phyloP scores from a whole-genome alignment of 2,888 invertebrate species.

The Drosophila trichaetosa region DNA sequence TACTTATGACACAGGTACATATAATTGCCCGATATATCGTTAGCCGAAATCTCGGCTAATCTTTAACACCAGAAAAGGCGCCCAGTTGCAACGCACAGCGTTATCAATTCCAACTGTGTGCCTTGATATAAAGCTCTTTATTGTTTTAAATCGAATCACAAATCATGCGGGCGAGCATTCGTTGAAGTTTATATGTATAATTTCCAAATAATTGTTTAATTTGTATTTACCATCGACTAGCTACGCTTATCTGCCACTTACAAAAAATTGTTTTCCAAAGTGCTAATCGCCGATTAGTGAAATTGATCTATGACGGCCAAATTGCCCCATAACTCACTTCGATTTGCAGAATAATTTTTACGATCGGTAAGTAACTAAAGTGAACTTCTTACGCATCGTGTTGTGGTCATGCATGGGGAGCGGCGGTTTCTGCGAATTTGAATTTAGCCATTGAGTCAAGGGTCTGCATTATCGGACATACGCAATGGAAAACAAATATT shows the following conservation, averaged over 20 bases:
- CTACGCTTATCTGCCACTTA: slow-evolving; percentile 41
- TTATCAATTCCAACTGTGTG: slow-evolving; percentile 4
- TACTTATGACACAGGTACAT: slow-evolving; percentile 22
- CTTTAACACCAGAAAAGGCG: slow-evolving; percentile 25
- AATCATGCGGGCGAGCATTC: slow-evolving; percentile 9
- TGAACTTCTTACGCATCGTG: slow-evolving; percentile 27
- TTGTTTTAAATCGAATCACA: slow-evolving; percentile 48
- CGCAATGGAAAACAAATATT: background rate
- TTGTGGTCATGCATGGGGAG: slow-evolving; percentile 26
- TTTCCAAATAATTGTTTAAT: slow-evolving; percentile 69
- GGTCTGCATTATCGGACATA: background rate
- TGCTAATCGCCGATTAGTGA: slow-evolving; percentile 46
- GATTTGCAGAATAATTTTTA: slow-evolving; percentile 22
- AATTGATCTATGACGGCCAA: slow-evolving; percentile 32
- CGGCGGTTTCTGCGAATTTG: slow-evolving; percentile 24
- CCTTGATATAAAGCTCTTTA: slow-evolving; percentile 36
- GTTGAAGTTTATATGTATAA: slow-evolving; percentile 47
- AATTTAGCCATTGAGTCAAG: slow-evolving; percentile 21
- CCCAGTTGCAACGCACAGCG: slow-evolving; percentile 20
- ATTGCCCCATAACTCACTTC: slow-evolving; percentile 24
- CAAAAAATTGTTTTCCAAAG: slow-evolving; percentile 12
- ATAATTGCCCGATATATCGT: slow-evolving; percentile 43
- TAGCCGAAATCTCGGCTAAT: slow-evolving; percentile 51
- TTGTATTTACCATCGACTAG: slow-evolving; percentile 26
- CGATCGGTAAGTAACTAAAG: slow-evolving; percentile 10